Evolutionary conservation across 2,113 vertebrate species (phyloP).

Genomic region (Pelusios castaneus): DNA sequence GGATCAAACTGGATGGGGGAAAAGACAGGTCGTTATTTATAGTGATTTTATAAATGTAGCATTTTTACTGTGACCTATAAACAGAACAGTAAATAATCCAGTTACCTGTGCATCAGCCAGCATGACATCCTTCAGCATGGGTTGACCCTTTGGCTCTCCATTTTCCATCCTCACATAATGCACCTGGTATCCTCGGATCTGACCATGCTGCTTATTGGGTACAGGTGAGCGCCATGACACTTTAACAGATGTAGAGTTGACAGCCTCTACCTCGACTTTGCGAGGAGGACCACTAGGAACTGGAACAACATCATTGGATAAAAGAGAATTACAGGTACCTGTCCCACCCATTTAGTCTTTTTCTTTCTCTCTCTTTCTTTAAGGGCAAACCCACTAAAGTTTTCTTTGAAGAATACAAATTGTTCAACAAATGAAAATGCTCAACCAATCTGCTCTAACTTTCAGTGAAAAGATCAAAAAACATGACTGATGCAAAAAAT

Average conservation of each 20-base stretch:
- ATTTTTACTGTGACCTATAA: not conserved
- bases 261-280: conserved; percentile 99
- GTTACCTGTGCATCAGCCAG: conserved; percentile 97
- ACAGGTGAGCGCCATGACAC: conserved; percentile 98
- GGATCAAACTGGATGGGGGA: not conserved
- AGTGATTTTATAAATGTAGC: not conserved
- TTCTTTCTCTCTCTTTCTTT: conserved; percentile 33
- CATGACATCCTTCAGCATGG: conserved; percentile 97
- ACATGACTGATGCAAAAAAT: conserved; percentile 94
- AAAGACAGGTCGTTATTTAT: not conserved
- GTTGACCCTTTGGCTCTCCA: conserved; percentile 94
- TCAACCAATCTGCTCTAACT: conserved; percentile 82
- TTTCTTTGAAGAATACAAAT: conserved; percentile 82
- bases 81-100: not conserved
- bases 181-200: conserved; percentile 98
- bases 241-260: conserved; percentile 99
- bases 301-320: conserved; percentile 99
- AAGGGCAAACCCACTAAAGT: conserved; percentile 83
- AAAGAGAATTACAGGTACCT: conserved; percentile 92
- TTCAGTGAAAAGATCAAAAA: conserved; percentile 94
- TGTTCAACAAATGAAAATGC: conserved; percentile 77
- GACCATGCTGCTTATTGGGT: conserved; percentile 97
- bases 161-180: conserved; percentile 98
- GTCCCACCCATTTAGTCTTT: conserved; percentile 76
- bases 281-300: conserved; percentile 99